Conservation (phyloP, 1,140 invertebrate genomes). For the Hypsibius dujardini region DNA sequence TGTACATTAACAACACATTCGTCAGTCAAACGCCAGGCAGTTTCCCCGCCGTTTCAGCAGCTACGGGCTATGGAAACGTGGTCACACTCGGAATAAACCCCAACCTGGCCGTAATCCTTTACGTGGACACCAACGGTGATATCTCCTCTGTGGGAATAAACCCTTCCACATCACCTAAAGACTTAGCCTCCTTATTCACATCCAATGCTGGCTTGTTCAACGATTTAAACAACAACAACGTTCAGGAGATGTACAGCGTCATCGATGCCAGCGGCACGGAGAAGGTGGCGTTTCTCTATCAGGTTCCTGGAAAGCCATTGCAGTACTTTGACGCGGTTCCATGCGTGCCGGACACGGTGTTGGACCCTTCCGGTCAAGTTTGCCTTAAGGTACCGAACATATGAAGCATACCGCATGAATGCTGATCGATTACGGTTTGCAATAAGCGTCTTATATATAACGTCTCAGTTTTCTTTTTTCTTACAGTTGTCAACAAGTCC, state of each 20-base stretch:
- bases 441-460: too few species aligned
- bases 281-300: neutral
- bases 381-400: too few species aligned
- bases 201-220: neutral
- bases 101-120: neutral
- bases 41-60: neutral
- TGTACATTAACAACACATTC: neutral
- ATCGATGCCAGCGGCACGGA: neutral
- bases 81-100: neutral
- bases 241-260: constrained; percentile 15
- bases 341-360: neutral
- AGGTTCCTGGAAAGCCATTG: neutral
- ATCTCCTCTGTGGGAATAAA: neutral
- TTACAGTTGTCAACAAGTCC: too few species aligned
- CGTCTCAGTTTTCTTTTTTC: too few species aligned
- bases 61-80: neutral
- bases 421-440: too few species aligned
- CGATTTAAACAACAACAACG: neutral
- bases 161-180: neutral
- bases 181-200: neutral
- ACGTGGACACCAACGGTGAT: neutral
- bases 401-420: too few species aligned
- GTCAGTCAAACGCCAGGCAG: neutral
- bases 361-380: constrained; percentile 2
- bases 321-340: constrained; percentile 13